phyloP scores from a whole-genome alignment of 1,140 invertebrate species.

The Listronotus oregonensis region DNA sequence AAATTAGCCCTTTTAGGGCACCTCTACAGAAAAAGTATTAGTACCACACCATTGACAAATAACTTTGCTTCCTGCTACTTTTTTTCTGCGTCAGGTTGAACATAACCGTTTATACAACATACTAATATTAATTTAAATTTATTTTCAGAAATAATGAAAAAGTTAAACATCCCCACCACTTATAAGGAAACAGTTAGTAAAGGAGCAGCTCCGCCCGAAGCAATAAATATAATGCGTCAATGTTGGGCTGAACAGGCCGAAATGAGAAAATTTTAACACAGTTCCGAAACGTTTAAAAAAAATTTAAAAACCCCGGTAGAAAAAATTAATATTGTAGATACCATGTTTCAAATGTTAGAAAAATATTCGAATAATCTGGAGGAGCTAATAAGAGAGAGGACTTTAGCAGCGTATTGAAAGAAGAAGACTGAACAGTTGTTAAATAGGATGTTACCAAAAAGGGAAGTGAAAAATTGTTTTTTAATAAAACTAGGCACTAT shows the following conservation, averaged over 20 bases:
- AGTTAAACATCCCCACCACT: constrained; percentile 87
- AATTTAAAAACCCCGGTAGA: constrained; percentile 80
- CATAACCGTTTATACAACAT: too few species aligned
- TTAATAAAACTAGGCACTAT: too few species aligned
- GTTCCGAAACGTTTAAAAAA: constrained; percentile 84
- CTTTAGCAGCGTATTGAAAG: constrained; percentile 90
- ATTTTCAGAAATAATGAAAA: constrained; percentile 86
- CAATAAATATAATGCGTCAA: constrained; percentile 89
- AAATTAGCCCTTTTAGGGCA: too few species aligned
- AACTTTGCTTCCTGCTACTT: too few species aligned
- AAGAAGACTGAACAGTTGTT: constrained; percentile 92
- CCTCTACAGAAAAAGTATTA: too few species aligned
- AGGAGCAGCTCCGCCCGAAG: constrained; percentile 89
- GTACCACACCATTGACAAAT: too few species aligned
- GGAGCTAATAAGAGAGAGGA: constrained; percentile 87
- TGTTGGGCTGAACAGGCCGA: constrained; percentile 86
- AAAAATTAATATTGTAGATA: constrained; percentile 96
- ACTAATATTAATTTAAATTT: constrained; percentile 1
- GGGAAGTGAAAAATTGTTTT: constrained; percentile 67
- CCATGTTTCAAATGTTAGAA: constrained; percentile 95
- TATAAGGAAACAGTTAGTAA: constrained; percentile 90
- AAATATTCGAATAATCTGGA: constrained; percentile 95
- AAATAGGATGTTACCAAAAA: constrained; percentile 89
- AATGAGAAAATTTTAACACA: constrained; percentile 80
- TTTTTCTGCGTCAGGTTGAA: too few species aligned